Evolutionary conservation across 1,140 invertebrate genomes (phyloP), one percentile per base, ranked within the genome.

Genomic region (Eubasilissa regina): DNA sequence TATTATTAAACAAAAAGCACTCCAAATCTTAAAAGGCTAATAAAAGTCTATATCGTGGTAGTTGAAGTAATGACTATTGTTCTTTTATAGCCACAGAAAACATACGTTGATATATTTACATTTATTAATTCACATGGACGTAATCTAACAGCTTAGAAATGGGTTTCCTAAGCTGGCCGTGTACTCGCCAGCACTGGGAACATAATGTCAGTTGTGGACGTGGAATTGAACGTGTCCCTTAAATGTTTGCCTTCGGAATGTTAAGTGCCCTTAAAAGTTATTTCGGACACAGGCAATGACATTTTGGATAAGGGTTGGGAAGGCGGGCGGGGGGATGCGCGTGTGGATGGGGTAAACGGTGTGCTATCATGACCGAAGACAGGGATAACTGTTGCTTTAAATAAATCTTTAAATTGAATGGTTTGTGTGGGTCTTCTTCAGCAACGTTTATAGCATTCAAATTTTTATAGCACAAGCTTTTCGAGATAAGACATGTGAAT

Each of bases 241-340:
- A 64, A 64, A 64, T 43, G 60, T 64, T 64, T 64, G 25, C 60
- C 35, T 64, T 64, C 8, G 60, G 60, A 64, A 64, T 64, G 60
- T 64, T 35, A 64, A 64, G 60, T 43, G 35, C 60, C 60, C 60
- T 64, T 35, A 64, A 64, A 64, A 64, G 60, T 64, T 64, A 64
- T 64, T 64, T 64, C 60, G 60, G 60, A 64, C 60, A 64, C 60
- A n/a, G 35, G 60, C 60, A 64, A 64, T 64, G 60, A 64, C 60
- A 64, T 64, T 43, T 43, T 19, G 60, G 60, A 64, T 25, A 64
- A 64, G 60, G 60, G 60, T 64, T 51, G 48, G 60, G 25, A 64
- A 64, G 13, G 60, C 60, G 13, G 11, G 55, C 35, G 35, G 25
- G 48, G 60, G 10, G 35, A 64, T 3, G 60, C 60, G 55, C 21